Percentiles rank a stretch among this genome's conserved stretches.
These are phyloP conservation scores for Albula glossodonta DNA, from an alignment of 2,113 vertebrate genomes.

Conservation along the genomic window DNA sequence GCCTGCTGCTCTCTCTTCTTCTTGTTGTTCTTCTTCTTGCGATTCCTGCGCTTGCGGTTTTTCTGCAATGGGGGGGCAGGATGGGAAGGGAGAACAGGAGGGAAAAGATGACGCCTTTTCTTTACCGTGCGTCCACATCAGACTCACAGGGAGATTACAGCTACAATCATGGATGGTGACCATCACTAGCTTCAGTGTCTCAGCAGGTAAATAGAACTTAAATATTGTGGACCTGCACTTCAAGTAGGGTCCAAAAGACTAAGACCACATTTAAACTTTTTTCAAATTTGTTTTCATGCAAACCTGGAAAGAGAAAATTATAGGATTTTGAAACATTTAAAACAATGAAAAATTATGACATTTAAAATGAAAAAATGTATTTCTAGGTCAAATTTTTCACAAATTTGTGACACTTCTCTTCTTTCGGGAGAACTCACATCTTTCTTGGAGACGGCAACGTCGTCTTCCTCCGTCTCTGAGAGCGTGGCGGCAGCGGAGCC, in stretches of 20 bases:
- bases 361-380: no score
- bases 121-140: neutral
- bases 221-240: neutral
- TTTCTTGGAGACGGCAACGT: constrained; percentile 74
- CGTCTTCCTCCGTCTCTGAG: constrained; percentile 81
- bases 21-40: constrained; percentile 84
- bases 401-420: no score
- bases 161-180: neutral
- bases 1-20: constrained; percentile 26
- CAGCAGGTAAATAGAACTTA: neutral
- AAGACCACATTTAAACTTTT: no score
- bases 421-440: constrained; percentile 65
- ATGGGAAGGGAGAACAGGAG: neutral
- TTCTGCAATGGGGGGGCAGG: constrained; percentile 63
- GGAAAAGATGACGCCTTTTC: neutral
- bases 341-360: no score
- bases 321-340: no score
- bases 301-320: no score
- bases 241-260: no score
- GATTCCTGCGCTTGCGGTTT: constrained; percentile 83
- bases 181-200: neutral
- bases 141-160: neutral
- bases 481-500: constrained; percentile 59
- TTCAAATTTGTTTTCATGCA: no score
- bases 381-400: no score